These are phyloP conservation scores for Caenorhabditis japonica DNA, from an alignment of 2,888 invertebrate genomes.

Conservation along the genomic window DNA sequence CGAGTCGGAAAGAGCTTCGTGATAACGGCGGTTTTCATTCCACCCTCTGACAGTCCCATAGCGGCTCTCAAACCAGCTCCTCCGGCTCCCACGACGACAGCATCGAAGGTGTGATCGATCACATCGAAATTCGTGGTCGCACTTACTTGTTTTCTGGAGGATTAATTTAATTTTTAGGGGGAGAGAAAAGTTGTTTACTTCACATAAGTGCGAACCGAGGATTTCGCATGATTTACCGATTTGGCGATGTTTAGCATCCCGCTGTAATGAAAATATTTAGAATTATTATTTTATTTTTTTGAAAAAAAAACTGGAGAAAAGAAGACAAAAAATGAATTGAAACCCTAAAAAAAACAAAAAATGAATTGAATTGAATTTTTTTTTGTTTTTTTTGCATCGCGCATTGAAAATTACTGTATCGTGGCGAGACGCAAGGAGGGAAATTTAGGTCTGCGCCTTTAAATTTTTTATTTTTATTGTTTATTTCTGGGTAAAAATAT, in stretches of 20 bases:
- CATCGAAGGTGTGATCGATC: constrained; percentile 84
- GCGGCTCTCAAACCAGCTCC: constrained; percentile 97
- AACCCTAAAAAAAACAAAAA: background rate
- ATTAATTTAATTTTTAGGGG: background rate
- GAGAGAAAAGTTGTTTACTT: constrained; percentile 17
- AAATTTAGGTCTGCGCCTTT: constrained; percentile 15
- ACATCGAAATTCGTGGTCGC: constrained; percentile 37
- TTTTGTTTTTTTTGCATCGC: constrained; percentile 18
- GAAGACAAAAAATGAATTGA: background rate
- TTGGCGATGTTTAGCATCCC: constrained; percentile 44
- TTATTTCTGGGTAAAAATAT: background rate
- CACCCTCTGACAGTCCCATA: constrained; percentile 94
- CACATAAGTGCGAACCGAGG: constrained; percentile 39
- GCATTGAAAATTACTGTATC: constrained; percentile 23
- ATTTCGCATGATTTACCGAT: constrained; percentile 22
- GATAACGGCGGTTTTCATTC: constrained; percentile 96
- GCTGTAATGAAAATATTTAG: constrained; percentile 12
- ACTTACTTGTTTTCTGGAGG: constrained; percentile 33
- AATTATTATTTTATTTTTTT: no score
- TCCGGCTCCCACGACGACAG: constrained; percentile 94
- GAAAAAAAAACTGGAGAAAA: constrained; percentile 2
- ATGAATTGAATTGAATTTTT: no score
- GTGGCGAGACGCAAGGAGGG: constrained; percentile 1
- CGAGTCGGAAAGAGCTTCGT: constrained; percentile 95
- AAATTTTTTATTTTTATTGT: background rate